Evolutionary conservation across 92 coral and sea anemone species (phyloP).

Genomic region (Epizoanthus illoricatus): DNA sequence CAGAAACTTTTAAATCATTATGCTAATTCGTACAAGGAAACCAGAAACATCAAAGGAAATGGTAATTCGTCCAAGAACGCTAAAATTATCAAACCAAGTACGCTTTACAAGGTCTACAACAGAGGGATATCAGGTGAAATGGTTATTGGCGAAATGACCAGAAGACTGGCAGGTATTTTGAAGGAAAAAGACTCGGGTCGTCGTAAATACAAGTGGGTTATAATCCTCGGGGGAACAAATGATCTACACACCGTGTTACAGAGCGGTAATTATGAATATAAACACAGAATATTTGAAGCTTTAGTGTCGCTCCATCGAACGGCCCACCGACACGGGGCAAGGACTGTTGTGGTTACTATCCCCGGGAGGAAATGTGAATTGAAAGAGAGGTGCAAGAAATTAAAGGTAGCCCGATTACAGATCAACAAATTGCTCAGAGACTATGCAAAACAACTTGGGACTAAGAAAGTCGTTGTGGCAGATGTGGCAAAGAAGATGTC

Average conservation of each 20-base stretch:
- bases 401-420: slow-evolving; percentile 8
- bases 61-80: background rate
- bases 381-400: background rate
- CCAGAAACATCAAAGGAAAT: background rate
- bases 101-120: slow-evolving; percentile 15
- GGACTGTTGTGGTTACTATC: slow-evolving; percentile 12
- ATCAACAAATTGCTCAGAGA: slow-evolving; percentile 11
- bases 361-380: slow-evolving; percentile 29
- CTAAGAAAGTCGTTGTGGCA: slow-evolving; percentile 12
- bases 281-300: slow-evolving; percentile 31
- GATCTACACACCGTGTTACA: background rate
- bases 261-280: slow-evolving; percentile 18
- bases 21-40: background rate
- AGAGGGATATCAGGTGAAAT: slow-evolving; percentile 26
- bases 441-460: slow-evolving; percentile 4
- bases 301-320: slow-evolving; percentile 23
- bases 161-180: slow-evolving; percentile 10
- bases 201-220: slow-evolving; percentile 18
- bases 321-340: slow-evolving; percentile 20
- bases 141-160: slow-evolving; percentile 35
- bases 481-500: slow-evolving; percentile 35
- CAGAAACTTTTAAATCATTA: slow-evolving; percentile 10
- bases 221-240: slow-evolving; percentile 34
- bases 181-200: background rate
- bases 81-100: background rate